Conservation (phyloP, 2,888 invertebrate species). For the Andrena minutula region DNA sequence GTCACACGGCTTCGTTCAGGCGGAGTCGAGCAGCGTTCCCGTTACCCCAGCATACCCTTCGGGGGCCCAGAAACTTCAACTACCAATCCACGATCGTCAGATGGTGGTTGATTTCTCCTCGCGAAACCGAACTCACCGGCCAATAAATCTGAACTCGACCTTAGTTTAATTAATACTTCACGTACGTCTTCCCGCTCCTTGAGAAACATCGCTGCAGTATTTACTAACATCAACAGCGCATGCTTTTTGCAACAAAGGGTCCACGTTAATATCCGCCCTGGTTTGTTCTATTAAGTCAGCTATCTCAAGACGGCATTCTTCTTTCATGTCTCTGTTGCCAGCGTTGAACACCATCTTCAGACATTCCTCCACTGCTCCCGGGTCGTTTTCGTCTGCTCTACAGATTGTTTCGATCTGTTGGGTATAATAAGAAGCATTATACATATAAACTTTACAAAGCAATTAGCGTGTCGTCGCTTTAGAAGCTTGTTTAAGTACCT, state of each 20-base stretch:
- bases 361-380: constrained; percentile 94
- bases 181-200: constrained; percentile 97
- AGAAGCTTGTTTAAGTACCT: constrained; percentile 84
- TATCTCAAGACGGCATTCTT: constrained; percentile 93
- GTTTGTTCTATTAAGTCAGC: constrained; percentile 95
- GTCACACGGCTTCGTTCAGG: too few relatives aligned
- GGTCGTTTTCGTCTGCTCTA: constrained; percentile 86
- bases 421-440: too few relatives aligned
- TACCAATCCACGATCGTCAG: too few relatives aligned
- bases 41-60: too few relatives aligned
- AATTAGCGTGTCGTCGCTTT: constrained; percentile 5
- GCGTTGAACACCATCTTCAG: constrained; percentile 90
- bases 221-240: constrained; percentile 94
- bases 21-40: too few relatives aligned
- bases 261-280: constrained; percentile 97
- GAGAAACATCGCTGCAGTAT: constrained; percentile 92
- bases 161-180: constrained; percentile 71
- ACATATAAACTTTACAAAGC: neutral
- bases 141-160: too few relatives aligned
- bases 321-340: constrained; percentile 90
- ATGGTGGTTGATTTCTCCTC: too few relatives aligned
- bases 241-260: constrained; percentile 95
- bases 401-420: constrained; percentile 85
- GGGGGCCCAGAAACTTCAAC: too few relatives aligned
- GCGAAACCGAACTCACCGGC: too few relatives aligned